phyloP scores from a whole-genome alignment of 1,140 invertebrate genomes.

The Drosophila tropicalis region DNA sequence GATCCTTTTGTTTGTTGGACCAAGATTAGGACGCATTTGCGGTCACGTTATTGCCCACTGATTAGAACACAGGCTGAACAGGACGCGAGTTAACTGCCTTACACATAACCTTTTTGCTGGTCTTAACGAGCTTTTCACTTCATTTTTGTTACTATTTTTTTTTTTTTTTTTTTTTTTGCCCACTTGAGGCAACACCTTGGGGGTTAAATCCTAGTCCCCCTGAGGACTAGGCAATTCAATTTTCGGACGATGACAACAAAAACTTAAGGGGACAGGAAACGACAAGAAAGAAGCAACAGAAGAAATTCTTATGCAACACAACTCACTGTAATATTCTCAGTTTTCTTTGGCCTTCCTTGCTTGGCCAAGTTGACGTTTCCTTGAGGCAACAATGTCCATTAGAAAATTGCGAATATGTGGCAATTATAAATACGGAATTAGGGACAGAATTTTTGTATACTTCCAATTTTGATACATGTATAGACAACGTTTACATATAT shows the following conservation, averaged over 20 bases:
- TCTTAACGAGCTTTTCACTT: slow-evolving; percentile 75
- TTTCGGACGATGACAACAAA: slow-evolving; percentile 16
- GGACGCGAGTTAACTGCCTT: slow-evolving; percentile 68
- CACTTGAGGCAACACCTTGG: slow-evolving; percentile 27
- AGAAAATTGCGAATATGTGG: slow-evolving; percentile 60
- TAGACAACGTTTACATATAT: slow-evolving; percentile 18
- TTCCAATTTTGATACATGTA: not conserved
- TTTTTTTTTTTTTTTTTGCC: slow-evolving; percentile 12
- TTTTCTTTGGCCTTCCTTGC: slow-evolving; percentile 19
- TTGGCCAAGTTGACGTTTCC: slow-evolving; percentile 15
- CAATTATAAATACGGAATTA: slow-evolving; percentile 52
- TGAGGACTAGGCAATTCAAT: slow-evolving; percentile 58
- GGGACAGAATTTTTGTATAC: slow-evolving; percentile 35
- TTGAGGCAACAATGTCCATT: slow-evolving; percentile 70
- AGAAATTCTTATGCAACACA: slow-evolving; percentile 59
- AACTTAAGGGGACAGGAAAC: slow-evolving; percentile 1
- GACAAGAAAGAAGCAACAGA: slow-evolving; percentile 24
- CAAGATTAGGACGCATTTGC: slow-evolving; percentile 78
- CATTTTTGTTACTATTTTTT: slow-evolving; percentile 30
- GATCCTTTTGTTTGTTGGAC: slow-evolving; percentile 66
- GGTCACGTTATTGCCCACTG: slow-evolving; percentile 81
- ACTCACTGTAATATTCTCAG: slow-evolving; percentile 48
- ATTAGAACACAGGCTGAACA: slow-evolving; percentile 63
- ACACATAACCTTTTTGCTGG: slow-evolving; percentile 58
- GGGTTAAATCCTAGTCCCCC: not conserved